Evolutionary conservation across 2,113 vertebrate species (phyloP).

Genomic region (Arenaria interpres): DNA sequence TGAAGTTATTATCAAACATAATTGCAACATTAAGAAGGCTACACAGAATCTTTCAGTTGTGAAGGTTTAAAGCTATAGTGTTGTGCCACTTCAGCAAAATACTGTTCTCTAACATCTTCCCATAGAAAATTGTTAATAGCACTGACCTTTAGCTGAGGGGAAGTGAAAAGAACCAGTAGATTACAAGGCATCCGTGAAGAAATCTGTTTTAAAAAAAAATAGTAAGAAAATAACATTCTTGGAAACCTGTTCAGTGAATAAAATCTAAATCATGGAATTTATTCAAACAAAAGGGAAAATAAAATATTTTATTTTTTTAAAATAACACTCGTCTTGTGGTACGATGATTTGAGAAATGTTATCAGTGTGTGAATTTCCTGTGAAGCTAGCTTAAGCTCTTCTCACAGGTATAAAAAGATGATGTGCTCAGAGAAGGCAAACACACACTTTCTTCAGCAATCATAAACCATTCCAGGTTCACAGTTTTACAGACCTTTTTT

Average conservation of each 20-base stretch:
- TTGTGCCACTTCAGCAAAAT: background rate
- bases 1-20: conserved; percentile 1
- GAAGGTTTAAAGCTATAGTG: background rate
- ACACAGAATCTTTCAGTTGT: background rate
- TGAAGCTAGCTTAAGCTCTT: background rate
- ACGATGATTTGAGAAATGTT: background rate
- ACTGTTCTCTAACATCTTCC: background rate
- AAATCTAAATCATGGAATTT: background rate
- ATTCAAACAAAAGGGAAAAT: background rate
- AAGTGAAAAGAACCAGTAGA: conserved; percentile 13
- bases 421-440: background rate
- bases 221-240: background rate
- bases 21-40: background rate
- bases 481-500: background rate
- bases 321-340: background rate
- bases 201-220: background rate
- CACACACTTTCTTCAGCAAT: background rate
- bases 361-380: background rate
- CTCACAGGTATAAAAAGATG: background rate
- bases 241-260: background rate
- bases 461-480: background rate
- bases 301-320: background rate
- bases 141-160: conserved; percentile 48
- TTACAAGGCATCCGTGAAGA: background rate
- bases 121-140: background rate